A percentile compares a stretch with the other conserved stretches of the same genome.
Evolutionary conservation across 2,797 vertebrate species (phyloP).

Genomic region (Australoheros facetus): DNA sequence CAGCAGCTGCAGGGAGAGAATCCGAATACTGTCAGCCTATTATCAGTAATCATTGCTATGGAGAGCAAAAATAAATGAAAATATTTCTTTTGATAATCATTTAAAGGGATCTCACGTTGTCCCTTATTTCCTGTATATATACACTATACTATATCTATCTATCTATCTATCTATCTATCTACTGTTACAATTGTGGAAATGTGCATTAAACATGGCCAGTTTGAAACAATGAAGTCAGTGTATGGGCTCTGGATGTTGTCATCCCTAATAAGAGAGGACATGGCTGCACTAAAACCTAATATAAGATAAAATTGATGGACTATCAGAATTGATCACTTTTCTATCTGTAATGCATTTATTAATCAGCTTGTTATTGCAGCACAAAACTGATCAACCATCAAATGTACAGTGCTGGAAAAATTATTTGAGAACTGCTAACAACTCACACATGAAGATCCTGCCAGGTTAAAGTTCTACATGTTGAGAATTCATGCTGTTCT

Average conservation of each 20-base stretch:
- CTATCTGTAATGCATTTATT: neutral
- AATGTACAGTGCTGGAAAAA: neutral
- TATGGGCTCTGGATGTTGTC: neutral
- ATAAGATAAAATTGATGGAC: neutral
- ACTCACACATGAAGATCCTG: neutral
- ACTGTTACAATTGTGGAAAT: neutral
- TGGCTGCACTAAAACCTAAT: no score
- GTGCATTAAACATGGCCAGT: neutral
- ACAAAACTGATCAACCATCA: no score
- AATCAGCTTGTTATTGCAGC: neutral
- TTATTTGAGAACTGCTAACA: neutral
- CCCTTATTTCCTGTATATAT: neutral
- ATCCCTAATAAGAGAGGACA: neutral
- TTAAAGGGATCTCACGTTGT: neutral
- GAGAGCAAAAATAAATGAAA: neutral
- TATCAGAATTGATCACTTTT: neutral
- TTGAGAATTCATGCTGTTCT: neutral
- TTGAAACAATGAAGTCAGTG: neutral
- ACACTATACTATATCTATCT: neutral
- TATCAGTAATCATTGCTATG: neutral
- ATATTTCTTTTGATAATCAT: neutral
- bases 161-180: no score
- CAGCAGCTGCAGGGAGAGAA: constrained; percentile 74
- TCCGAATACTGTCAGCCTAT: neutral
- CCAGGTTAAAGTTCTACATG: neutral